These are phyloP conservation scores for Stegophylla sp. DNA, from an alignment of 2,888 invertebrate species.

Conservation along the genomic window DNA sequence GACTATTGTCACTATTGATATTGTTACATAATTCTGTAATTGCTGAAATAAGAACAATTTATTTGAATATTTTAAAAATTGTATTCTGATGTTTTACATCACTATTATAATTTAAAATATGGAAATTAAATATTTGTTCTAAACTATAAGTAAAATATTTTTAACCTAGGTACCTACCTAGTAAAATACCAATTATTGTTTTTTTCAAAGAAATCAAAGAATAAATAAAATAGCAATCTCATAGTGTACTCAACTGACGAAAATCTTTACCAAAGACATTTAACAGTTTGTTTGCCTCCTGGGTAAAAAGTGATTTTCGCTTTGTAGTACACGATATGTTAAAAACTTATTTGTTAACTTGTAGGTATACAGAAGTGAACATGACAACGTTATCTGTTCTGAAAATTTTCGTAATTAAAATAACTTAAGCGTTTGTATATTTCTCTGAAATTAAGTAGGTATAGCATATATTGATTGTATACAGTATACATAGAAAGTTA, in stretches of 20 bases:
- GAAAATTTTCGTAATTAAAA: not conserved
- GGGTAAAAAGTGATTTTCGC: not conserved
- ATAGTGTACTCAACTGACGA: not conserved
- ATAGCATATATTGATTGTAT: not conserved
- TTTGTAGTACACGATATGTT: not conserved
- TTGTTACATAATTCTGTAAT: too few relatives aligned
- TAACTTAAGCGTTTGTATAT: not conserved
- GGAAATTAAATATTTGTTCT: too few relatives aligned
- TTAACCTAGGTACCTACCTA: too few relatives aligned
- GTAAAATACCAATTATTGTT: too few relatives aligned
- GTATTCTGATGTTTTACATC: too few relatives aligned
- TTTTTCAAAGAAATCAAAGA: too few relatives aligned
- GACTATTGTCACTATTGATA: too few relatives aligned
- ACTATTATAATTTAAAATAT: too few relatives aligned
- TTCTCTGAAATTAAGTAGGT: not conserved
- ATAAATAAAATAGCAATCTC: constrained; percentile 7
- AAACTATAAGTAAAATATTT: too few relatives aligned
- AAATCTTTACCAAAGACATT: constrained; percentile 8
- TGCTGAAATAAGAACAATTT: too few relatives aligned
- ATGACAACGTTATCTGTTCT: constrained; percentile 13
- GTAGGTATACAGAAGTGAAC: constrained; percentile 16
- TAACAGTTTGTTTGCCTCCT: not conserved
- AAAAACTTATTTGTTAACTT: constrained; percentile 21
- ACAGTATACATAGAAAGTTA: too few relatives aligned
- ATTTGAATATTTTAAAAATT: too few relatives aligned